A percentile compares a stretch with the other conserved stretches of the same genome.
These are phyloP conservation scores for Thalassarche chlororhynchos DNA, from an alignment of 2,113 vertebrate species.

Conservation along the genomic window DNA sequence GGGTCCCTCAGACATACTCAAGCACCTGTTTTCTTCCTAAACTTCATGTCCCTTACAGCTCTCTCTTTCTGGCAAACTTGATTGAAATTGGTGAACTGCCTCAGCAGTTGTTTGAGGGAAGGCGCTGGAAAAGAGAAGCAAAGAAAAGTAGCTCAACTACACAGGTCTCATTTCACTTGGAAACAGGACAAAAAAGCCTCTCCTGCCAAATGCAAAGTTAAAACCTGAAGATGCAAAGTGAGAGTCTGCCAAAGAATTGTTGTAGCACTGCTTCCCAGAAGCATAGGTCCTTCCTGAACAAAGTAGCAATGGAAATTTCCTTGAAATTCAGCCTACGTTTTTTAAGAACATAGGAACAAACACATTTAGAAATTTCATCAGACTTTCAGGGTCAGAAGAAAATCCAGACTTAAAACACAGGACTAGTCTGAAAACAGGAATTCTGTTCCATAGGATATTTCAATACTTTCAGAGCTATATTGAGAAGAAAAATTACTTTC, in stretches of 20 bases:
- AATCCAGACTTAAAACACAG: neutral
- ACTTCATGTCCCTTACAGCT: neutral
- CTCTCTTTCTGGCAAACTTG: neutral
- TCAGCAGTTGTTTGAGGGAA: neutral
- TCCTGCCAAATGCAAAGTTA: neutral
- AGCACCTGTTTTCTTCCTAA: neutral
- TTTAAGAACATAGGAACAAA: neutral
- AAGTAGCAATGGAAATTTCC: neutral
- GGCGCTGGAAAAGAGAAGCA: neutral
- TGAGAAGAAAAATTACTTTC: neutral
- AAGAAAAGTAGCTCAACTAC: neutral
- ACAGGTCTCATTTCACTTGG: neutral
- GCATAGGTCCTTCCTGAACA: neutral
- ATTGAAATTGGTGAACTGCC: neutral
- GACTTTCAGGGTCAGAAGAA: neutral
- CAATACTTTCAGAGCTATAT: neutral
- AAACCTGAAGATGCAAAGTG: neutral
- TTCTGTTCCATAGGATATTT: neutral
- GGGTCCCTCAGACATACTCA: neutral
- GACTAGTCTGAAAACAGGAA: neutral
- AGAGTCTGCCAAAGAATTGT: neutral
- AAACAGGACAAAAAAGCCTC: neutral
- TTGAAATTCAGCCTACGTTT: neutral
- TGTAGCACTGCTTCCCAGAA: neutral
- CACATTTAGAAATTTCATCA: neutral